These are phyloP conservation scores for Harpegnathos saltator DNA, from an alignment of 1,140 invertebrate genomes.

Conservation along the genomic window DNA sequence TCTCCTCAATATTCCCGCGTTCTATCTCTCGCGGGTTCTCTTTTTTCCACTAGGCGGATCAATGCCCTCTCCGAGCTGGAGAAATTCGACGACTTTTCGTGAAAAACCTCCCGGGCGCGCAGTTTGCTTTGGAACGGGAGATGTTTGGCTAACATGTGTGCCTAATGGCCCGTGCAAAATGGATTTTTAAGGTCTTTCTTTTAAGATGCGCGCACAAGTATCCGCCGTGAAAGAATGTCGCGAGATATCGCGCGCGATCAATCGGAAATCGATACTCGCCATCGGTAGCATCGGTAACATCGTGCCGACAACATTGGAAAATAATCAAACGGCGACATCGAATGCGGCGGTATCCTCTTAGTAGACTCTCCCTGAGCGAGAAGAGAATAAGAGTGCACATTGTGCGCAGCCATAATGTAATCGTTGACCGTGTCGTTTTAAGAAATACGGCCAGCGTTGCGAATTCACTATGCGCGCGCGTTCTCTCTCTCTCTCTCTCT, in stretches of 20 bases:
- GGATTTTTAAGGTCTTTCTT: conserved; percentile 77
- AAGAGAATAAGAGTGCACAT: too few relatives aligned
- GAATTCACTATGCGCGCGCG: too few relatives aligned
- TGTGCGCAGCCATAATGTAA: too few relatives aligned
- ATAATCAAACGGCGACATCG: conserved; percentile 59
- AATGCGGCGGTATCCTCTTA: conserved; percentile 3
- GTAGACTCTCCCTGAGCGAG: neutral
- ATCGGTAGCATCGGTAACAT: neutral
- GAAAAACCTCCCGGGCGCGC: conserved; percentile 65
- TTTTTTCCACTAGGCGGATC: conserved; percentile 26
- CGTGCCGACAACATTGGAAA: conserved; percentile 23
- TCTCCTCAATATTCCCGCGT: conserved; percentile 53
- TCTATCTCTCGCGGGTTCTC: conserved; percentile 50
- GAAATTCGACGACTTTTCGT: conserved; percentile 65
- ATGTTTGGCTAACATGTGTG: conserved; percentile 80
- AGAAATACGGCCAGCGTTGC: too few relatives aligned
- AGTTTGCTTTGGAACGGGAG: conserved; percentile 77
- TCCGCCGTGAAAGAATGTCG: conserved; percentile 24
- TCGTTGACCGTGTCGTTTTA: too few relatives aligned
- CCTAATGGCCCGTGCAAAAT: conserved; percentile 80
- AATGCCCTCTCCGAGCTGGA: conserved; percentile 40
- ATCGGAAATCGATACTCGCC: conserved; percentile 66
- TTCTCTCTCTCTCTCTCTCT: too few relatives aligned
- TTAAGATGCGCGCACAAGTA: conserved; percentile 50
- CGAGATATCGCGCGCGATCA: conserved; percentile 6